phyloP scores from a whole-genome alignment of 2,797 vertebrate genomes.

The Urocyon cinereoargenteus region DNA sequence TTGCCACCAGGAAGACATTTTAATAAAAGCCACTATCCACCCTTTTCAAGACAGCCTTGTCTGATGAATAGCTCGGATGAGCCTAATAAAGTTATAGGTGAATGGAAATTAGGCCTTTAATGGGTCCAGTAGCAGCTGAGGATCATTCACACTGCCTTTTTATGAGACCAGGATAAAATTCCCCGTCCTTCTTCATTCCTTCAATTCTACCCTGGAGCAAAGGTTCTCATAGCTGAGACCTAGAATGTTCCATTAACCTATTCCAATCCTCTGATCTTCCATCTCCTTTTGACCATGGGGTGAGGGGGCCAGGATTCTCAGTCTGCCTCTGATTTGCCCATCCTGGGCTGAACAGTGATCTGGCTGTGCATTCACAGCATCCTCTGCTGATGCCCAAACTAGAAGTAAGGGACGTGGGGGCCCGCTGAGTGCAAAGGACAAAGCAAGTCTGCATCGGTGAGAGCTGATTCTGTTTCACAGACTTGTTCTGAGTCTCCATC shows the following conservation, averaged over 20 bases:
- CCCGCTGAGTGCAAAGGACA: not conserved
- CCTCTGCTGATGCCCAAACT: not conserved
- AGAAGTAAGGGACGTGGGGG: not conserved
- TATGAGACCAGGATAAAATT: not conserved
- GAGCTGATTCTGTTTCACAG: not conserved
- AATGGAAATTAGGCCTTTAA: slow-evolving; percentile 74
- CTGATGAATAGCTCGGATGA: slow-evolving; percentile 56
- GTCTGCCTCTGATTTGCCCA: not conserved
- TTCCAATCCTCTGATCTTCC: not conserved
- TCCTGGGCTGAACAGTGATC: not conserved
- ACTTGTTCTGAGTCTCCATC: not conserved
- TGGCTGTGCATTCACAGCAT: not conserved
- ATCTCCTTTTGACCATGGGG: not conserved
- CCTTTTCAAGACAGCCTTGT: slow-evolving; percentile 36
- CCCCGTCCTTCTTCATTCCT: not conserved
- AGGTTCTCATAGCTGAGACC: not conserved
- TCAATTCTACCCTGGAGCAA: not conserved
- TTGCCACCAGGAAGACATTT: slow-evolving; percentile 38
- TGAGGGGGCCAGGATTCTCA: rapidly evolving
- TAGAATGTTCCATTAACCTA: not conserved
- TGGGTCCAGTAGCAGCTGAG: not conserved
- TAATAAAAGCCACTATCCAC: slow-evolving; percentile 59
- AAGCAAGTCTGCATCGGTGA: rapidly evolving
- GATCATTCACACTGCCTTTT: not conserved
- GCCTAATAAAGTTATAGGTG: slow-evolving; percentile 77